Conservation (phyloP, 2,113 vertebrate genomes). For the Embiotoca jacksoni region DNA sequence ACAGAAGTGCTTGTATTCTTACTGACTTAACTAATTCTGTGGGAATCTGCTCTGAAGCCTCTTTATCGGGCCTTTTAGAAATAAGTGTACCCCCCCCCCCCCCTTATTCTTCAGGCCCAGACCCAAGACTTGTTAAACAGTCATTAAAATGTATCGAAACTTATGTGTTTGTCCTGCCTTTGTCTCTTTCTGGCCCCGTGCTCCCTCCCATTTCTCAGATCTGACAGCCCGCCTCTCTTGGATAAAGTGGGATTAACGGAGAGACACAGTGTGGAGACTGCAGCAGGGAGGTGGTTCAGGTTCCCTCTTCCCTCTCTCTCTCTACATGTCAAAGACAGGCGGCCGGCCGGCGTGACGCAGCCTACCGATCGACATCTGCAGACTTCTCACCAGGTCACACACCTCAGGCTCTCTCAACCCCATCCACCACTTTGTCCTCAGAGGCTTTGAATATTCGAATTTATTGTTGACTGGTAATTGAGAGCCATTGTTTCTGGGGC, state of each 20-base stretch:
- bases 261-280: constrained; percentile 13
- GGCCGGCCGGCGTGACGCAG: constrained; percentile 36
- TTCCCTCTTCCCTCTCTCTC: constrained; percentile 31
- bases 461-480: constrained; percentile 75
- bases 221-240: constrained; percentile 89
- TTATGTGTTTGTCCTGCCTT: constrained; percentile 70
- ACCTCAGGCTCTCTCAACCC: constrained; percentile 66
- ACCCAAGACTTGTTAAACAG: constrained; percentile 69
- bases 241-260: constrained; percentile 89
- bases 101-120: constrained; percentile 43
- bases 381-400: constrained; percentile 81
- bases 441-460: constrained; percentile 84
- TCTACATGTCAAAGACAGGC: constrained; percentile 58
- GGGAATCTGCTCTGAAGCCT: constrained; percentile 56
- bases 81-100: constrained; percentile 52
- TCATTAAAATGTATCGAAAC: constrained; percentile 81
- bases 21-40: constrained; percentile 61
- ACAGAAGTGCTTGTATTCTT: constrained; percentile 50
- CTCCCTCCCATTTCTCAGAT: constrained; percentile 75
- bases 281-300: constrained; percentile 3
- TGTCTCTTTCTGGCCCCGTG: constrained; percentile 46
- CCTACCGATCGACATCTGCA: constrained; percentile 77
- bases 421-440: constrained; percentile 39
- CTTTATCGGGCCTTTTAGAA: constrained; percentile 44
- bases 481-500: constrained; percentile 73